Evolutionary conservation across 1,140 invertebrate genomes (phyloP).

Genomic region (Leptinotarsa lineolata): DNA sequence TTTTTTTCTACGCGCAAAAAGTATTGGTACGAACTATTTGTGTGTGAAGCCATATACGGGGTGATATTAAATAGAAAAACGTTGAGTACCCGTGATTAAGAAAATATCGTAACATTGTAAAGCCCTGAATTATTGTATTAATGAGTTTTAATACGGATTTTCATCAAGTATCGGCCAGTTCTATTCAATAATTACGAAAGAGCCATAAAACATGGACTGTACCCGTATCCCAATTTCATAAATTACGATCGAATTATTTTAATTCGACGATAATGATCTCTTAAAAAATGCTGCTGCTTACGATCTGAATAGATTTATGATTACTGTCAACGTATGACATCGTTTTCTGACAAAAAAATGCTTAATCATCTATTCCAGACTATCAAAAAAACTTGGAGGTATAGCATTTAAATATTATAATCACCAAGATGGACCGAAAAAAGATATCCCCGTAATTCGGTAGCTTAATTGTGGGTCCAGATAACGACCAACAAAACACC

Average conservation of each 20-base stretch:
- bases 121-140: no score
- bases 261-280: slow-evolving; percentile 9
- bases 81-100: no score
- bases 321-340: slow-evolving; percentile 20
- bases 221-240: neutral
- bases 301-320: slow-evolving; percentile 1
- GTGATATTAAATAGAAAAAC: no score
- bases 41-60: no score
- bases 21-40: no score
- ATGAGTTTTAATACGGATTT: no score
- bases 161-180: no score
- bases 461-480: slow-evolving; percentile 36
- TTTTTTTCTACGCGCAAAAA: no score
- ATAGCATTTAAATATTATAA: slow-evolving; percentile 22
- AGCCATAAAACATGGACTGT: neutral
- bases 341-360: slow-evolving; percentile 16
- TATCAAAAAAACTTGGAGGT: slow-evolving; percentile 3
- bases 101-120: no score
- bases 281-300: neutral
- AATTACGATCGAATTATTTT: slow-evolving; percentile 3
- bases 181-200: no score
- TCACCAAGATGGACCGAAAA: slow-evolving; percentile 22
- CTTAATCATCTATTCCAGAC: slow-evolving; percentile 3
- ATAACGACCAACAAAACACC: slow-evolving; percentile 32
- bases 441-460: slow-evolving; percentile 34